Evolutionary conservation across 2,797 vertebrate genomes (phyloP).

Genomic region (Sebastolobus alascanus): DNA sequence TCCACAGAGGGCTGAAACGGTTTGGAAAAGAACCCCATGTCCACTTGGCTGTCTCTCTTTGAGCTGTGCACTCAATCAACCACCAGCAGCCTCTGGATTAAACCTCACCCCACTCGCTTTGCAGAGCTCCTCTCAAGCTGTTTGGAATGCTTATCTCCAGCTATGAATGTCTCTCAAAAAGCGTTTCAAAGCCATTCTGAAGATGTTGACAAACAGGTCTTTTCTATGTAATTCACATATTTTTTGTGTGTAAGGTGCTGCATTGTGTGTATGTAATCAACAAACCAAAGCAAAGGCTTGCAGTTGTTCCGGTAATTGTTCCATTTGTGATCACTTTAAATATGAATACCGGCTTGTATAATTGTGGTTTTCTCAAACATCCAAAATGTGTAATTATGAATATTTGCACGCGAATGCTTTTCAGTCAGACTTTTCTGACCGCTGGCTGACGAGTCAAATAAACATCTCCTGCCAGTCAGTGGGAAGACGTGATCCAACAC

Average conservation of each 20-base stretch:
- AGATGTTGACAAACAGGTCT: constrained; percentile 41
- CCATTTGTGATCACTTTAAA: constrained; percentile 23
- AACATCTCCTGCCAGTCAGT: neutral
- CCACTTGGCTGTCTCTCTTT: constrained; percentile 55
- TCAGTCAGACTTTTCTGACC: neutral
- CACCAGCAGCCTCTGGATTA: constrained; percentile 66
- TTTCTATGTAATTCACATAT: constrained; percentile 26
- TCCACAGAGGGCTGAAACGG: constrained; percentile 13
- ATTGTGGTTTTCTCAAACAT: neutral
- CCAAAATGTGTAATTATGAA: neutral
- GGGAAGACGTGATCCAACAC: neutral
- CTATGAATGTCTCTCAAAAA: constrained; percentile 47
- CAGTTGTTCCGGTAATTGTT: constrained; percentile 13
- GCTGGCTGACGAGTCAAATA: neutral
- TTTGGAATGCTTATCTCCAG: constrained; percentile 51
- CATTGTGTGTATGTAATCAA: constrained; percentile 26
- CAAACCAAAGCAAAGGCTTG: constrained; percentile 13
- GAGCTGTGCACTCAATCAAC: constrained; percentile 62
- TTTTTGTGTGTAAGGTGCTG: constrained; percentile 19
- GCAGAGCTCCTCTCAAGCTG: constrained; percentile 47
- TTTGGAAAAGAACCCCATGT: constrained; percentile 38
- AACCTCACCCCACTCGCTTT: constrained; percentile 49
- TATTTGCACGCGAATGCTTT: constrained; percentile 1
- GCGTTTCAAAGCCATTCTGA: constrained; percentile 50
- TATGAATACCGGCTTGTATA: constrained; percentile 6